Conservation (phyloP, 2,888 invertebrate genomes). For the Zaprionus lineosus region DNA sequence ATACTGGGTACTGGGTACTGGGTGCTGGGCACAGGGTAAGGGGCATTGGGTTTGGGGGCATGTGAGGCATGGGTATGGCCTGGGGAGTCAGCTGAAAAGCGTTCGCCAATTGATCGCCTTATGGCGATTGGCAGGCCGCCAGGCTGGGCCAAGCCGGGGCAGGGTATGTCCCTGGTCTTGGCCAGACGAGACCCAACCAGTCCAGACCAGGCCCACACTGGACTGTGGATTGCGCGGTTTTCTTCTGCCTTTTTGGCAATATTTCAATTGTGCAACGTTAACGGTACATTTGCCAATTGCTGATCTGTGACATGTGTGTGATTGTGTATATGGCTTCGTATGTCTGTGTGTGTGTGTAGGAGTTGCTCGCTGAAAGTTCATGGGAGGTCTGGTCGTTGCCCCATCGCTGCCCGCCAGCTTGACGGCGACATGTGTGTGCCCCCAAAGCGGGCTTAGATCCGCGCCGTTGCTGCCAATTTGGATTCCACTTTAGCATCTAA, state of each 20-base stretch:
- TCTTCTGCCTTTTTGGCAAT: slow-evolving; percentile 57
- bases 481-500: slow-evolving; percentile 41
- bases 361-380: slow-evolving; percentile 65
- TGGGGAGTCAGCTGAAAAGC: slow-evolving; percentile 49
- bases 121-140: slow-evolving; percentile 67
- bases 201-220: slow-evolving; percentile 50
- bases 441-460: neutral
- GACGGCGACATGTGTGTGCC: slow-evolving; percentile 19
- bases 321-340: too few species aligned
- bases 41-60: too few species aligned
- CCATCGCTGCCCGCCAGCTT: slow-evolving; percentile 3
- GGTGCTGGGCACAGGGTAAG: too few species aligned
- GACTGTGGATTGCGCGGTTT: slow-evolving; percentile 52
- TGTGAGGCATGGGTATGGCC: too few species aligned
- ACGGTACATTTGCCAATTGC: slow-evolving; percentile 60
- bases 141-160: slow-evolving; percentile 30
- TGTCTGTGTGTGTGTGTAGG: slow-evolving; percentile 54
- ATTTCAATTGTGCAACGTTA: slow-evolving; percentile 74
- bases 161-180: slow-evolving; percentile 26
- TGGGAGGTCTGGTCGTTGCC: slow-evolving; percentile 59
- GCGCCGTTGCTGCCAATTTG: slow-evolving; percentile 8
- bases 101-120: slow-evolving; percentile 72
- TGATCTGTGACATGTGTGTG: slow-evolving; percentile 14
- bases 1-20: too few species aligned
- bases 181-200: slow-evolving; percentile 22